Evolutionary conservation across 1,140 invertebrate species (phyloP).

Genomic region (Neodiprion pinetum): DNA sequence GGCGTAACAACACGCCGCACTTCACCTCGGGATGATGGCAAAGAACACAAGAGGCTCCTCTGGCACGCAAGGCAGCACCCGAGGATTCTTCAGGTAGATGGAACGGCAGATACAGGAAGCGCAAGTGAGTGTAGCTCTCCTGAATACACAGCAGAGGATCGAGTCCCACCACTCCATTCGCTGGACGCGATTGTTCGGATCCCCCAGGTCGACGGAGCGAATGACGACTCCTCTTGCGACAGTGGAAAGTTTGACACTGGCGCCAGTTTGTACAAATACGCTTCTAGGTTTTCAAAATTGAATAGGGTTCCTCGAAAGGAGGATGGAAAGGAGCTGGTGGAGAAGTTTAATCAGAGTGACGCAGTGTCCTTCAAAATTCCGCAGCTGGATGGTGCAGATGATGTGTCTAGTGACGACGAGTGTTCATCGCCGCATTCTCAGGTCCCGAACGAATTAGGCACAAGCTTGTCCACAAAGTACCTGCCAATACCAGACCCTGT

Average conservation of each 20-base stretch:
- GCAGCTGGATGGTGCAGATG: slow-evolving; percentile 79
- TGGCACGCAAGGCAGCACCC: slow-evolving; percentile 58
- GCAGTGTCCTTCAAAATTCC: slow-evolving; percentile 65
- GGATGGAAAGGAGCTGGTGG: neutral
- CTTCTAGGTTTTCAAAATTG: neutral
- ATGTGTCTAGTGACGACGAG: slow-evolving; percentile 65
- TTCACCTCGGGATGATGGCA: slow-evolving; percentile 45
- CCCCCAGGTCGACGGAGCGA: slow-evolving; percentile 47
- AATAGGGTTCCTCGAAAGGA: slow-evolving; percentile 49
- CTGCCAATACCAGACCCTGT: slow-evolving; percentile 34
- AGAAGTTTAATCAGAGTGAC: neutral
- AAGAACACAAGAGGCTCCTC: slow-evolving; percentile 54
- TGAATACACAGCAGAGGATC: slow-evolving; percentile 50
- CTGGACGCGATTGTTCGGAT: slow-evolving; percentile 31
- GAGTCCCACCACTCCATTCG: slow-evolving; percentile 24
- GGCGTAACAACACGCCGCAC: slow-evolving; percentile 35
- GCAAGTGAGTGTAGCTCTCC: slow-evolving; percentile 56
- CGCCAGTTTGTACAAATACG: neutral
- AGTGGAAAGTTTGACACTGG: slow-evolving; percentile 30
- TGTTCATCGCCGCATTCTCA: slow-evolving; percentile 34
- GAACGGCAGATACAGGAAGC: slow-evolving; percentile 67
- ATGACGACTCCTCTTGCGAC: slow-evolving; percentile 44
- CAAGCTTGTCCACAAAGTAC: slow-evolving; percentile 46
- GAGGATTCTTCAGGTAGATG: slow-evolving; percentile 67
- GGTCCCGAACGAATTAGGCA: slow-evolving; percentile 50